A percentile compares a stretch with the other conserved stretches of the same genome.
Conservation (phyloP, 2,113 vertebrate genomes). For the Strix aluco region DNA sequence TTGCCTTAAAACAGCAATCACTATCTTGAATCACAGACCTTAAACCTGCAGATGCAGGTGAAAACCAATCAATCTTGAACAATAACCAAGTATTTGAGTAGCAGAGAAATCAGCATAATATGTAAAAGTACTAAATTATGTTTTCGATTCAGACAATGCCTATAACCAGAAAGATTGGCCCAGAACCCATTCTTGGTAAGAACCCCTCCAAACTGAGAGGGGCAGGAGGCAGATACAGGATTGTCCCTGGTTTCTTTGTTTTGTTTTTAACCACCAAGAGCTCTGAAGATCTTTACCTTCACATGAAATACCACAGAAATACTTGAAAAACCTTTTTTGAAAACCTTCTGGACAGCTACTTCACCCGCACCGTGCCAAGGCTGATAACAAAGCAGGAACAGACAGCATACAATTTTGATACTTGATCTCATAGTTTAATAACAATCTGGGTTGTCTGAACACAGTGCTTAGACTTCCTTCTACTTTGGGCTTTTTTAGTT, state of each 20-base stretch:
- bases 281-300: background rate
- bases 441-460: background rate
- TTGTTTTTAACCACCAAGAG: background rate
- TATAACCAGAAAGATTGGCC: background rate
- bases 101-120: background rate
- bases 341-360: background rate
- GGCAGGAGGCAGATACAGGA: background rate
- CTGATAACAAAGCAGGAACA: background rate
- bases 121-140: rapidly evolving
- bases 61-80: background rate
- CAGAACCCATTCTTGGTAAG: background rate
- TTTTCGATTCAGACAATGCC: too few species aligned
- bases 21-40: background rate
- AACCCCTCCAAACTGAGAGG: rapidly evolving
- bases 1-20: rapidly evolving
- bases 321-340: background rate
- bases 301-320: background rate
- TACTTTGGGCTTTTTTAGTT: background rate
- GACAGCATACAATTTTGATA: rapidly evolving
- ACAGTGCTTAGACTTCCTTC: background rate
- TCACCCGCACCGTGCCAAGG: background rate
- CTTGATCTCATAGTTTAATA: background rate
- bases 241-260: background rate
- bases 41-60: background rate
- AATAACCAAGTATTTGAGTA: rapidly evolving